phyloP scores from a whole-genome alignment of 2,888 invertebrate species.

The Epicampocera succincta region DNA sequence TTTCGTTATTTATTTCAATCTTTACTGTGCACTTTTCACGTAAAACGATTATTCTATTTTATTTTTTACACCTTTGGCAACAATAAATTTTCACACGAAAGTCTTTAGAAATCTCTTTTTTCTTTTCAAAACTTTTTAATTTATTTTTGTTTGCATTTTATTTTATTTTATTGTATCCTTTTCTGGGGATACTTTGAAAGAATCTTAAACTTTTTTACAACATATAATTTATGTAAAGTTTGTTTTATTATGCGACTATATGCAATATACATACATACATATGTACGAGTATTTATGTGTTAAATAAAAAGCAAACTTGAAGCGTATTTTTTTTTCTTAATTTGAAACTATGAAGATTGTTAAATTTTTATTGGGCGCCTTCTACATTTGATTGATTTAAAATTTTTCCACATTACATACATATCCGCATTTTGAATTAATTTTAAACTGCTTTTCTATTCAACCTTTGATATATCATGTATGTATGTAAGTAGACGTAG shows the following conservation, averaged over 20 bases:
- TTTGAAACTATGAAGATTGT: constrained; percentile 14
- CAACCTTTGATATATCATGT: constrained; percentile 13
- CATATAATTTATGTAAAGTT: constrained; percentile 43
- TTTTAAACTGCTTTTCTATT: background rate
- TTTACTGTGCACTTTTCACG: constrained; percentile 25
- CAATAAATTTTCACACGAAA: constrained; percentile 61
- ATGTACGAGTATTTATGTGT: no score
- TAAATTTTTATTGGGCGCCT: constrained; percentile 29
- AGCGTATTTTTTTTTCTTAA: constrained; percentile 12
- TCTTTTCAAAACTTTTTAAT: constrained; percentile 30
- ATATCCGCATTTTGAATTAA: constrained; percentile 27
- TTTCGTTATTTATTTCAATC: constrained; percentile 29
- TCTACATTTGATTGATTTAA: constrained; percentile 52
- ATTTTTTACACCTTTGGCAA: constrained; percentile 40
- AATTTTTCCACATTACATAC: constrained; percentile 41
- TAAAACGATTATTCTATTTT: constrained; percentile 16
- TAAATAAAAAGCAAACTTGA: no score
- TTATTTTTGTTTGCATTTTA: constrained; percentile 44
- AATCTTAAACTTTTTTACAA: constrained; percentile 51
- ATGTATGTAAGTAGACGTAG: constrained; percentile 4
- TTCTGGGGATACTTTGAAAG: constrained; percentile 24
- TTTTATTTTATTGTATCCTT: background rate
- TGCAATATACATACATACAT: no score
- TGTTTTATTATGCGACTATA: no score
- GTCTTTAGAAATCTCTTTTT: constrained; percentile 25